Evolutionary conservation across 2,888 invertebrate species (phyloP), one percentile per base, ranked within the genome.

Genomic region (Caenorhabditis sp.): DNA sequence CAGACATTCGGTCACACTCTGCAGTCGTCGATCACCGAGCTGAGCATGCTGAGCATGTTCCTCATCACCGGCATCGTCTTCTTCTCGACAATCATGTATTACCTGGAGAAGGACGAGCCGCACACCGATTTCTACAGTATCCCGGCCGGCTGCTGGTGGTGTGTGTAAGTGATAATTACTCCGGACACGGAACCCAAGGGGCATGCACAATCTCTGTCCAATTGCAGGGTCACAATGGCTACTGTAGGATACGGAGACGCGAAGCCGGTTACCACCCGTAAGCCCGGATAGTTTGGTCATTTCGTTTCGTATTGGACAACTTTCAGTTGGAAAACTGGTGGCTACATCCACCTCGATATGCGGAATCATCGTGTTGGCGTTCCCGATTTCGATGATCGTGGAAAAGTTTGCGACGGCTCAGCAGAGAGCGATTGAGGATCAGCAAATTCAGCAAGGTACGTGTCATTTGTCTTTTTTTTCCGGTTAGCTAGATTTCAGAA

Each of bases 81-180:
- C 81, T 88, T 88, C 78, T 85, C 86, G 11, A 88, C 87, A 7
- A 80, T 87, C 20, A 85, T 87, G 85, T 88, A 87, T 59, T 87
- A 86, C 55, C 63, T 87, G 27, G 88, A 88, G 66, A 87, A 84
- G 41, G 87, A 89, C 63, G 87, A 86, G 35, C 85, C 85, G 7
- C 66, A 83, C 63, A 85, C 85, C 26, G 87, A 87, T 62, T 88
- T 88, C 76, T 80, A 82, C 61, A 83, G 83, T 65, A 89, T 88
- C 45, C 88, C 88, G 0, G 88, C 88, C 35, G 87, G 88, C 17
- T 88, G 86, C 61, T 88, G 88, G 88, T 88, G 87, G 88, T 87
- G 87, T 82, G 86, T 87, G 87, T 86, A 73, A 83, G 83, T 83
- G 62, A 55, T 74, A 66, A 66, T 66, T 66, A 46, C 37, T 46